Conservation (phyloP, 2,888 invertebrate species). For the Caenorhabditis wallacei region DNA sequence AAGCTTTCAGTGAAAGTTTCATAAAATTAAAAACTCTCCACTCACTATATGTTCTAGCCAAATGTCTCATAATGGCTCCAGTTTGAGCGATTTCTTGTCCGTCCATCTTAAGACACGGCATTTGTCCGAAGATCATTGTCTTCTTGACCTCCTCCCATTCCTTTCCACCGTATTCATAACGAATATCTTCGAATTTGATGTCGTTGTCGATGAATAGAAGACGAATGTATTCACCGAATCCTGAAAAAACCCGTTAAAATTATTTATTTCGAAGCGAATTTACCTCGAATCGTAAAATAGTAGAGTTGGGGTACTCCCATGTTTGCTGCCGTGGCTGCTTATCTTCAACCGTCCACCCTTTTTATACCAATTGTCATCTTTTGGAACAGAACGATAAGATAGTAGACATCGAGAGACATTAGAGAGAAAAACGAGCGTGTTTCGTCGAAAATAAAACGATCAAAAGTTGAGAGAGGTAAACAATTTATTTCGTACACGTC, state of each 20-base stretch:
- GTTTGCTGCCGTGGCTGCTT: neutral
- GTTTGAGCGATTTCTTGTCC: slow-evolving; percentile 45
- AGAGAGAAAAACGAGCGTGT: slow-evolving; percentile 20
- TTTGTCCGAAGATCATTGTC: slow-evolving; percentile 49
- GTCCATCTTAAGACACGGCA: slow-evolving; percentile 46
- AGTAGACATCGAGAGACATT: slow-evolving; percentile 8
- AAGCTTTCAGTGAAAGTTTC: too few relatives aligned
- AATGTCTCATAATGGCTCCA: slow-evolving; percentile 57
- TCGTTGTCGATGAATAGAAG: slow-evolving; percentile 50
- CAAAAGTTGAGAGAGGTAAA: slow-evolving; percentile 21
- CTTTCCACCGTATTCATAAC: slow-evolving; percentile 4
- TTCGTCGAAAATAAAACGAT: slow-evolving; percentile 20
- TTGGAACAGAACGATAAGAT: neutral
- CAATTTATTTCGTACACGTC: slow-evolving; percentile 10
- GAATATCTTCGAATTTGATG: slow-evolving; percentile 51
- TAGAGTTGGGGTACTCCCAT: slow-evolving; percentile 42
- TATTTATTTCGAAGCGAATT: neutral
- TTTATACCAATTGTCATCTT: slow-evolving; percentile 27
- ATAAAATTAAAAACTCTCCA: neutral
- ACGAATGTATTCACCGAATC: slow-evolving; percentile 61
- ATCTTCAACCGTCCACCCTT: neutral
- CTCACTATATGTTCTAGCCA: slow-evolving; percentile 39
- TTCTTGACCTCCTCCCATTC: slow-evolving; percentile 55
- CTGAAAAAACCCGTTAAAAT: neutral
- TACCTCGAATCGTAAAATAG: slow-evolving; percentile 47